phyloP scores from a whole-genome alignment of 2,113 vertebrate genomes.

The Addax nasomaculatus region DNA sequence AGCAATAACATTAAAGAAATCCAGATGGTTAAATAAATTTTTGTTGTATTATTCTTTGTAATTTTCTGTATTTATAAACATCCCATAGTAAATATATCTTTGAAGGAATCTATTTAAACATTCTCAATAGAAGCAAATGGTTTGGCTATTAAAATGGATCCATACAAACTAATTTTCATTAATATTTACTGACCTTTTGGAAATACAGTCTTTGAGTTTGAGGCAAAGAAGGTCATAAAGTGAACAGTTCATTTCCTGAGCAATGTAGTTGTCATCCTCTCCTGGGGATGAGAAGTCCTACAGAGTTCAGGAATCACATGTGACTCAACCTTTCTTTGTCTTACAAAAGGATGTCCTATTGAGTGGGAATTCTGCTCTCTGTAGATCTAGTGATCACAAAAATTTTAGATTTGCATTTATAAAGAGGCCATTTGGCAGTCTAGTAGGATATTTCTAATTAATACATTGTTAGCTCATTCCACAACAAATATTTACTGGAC shows the following conservation, averaged over 20 bases:
- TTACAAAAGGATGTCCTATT: background rate
- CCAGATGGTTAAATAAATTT: background rate
- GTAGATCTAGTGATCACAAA: background rate
- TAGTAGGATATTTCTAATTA: background rate
- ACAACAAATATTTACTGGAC: background rate
- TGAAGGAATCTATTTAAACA: slow-evolving; percentile 14
- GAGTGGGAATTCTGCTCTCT: background rate
- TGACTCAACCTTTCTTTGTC: background rate
- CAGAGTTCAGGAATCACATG: background rate
- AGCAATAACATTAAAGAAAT: background rate
- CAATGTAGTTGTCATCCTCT: background rate
- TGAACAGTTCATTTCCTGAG: background rate
- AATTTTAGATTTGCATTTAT: background rate
- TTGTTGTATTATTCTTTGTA: background rate
- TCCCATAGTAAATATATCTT: background rate
- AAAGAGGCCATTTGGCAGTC: background rate
- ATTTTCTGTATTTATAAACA: slow-evolving; percentile 18
- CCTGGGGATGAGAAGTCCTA: background rate
- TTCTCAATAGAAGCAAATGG: background rate
- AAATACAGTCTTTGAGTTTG: background rate
- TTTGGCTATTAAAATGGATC: background rate
- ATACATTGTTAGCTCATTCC: background rate
- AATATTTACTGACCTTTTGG: background rate
- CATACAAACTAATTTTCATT: background rate
- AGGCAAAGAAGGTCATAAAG: background rate